Conservation (phyloP, 2,113 vertebrate species). For the Fregetta grallaria region DNA sequence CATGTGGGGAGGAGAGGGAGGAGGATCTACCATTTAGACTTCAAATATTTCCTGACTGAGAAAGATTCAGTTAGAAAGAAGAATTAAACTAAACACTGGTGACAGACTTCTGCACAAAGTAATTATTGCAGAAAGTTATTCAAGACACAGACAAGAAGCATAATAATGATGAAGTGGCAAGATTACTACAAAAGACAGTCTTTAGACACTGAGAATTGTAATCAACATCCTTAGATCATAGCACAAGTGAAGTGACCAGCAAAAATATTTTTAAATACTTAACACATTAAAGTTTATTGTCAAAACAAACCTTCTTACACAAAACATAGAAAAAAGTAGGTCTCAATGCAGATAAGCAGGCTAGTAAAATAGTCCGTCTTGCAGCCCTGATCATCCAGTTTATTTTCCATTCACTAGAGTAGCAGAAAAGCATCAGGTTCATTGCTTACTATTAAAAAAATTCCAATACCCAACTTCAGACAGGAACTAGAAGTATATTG, state of each 20-base stretch:
- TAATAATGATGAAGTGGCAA: neutral
- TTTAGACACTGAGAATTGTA: neutral
- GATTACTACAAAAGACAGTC: neutral
- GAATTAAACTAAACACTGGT: neutral
- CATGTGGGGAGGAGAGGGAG: accelerated
- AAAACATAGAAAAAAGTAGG: neutral
- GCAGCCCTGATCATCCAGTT: neutral
- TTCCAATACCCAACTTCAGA: neutral
- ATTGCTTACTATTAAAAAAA: neutral
- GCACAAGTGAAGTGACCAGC: neutral
- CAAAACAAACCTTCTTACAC: neutral
- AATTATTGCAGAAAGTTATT: neutral
- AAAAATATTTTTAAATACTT: neutral
- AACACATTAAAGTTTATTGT: conserved; percentile 1
- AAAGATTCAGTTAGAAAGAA: neutral
- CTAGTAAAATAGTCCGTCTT: neutral
- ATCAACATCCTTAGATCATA: neutral
- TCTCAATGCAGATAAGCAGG: neutral
- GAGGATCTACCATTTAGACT: neutral
- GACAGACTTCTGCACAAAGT: neutral
- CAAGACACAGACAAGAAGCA: neutral
- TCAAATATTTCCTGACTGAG: neutral
- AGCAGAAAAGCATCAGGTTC: neutral
- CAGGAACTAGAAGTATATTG: neutral
- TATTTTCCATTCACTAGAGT: neutral